These are phyloP conservation scores for Frieseomelitta varia DNA, from an alignment of 1,140 invertebrate species.

Conservation along the genomic window DNA sequence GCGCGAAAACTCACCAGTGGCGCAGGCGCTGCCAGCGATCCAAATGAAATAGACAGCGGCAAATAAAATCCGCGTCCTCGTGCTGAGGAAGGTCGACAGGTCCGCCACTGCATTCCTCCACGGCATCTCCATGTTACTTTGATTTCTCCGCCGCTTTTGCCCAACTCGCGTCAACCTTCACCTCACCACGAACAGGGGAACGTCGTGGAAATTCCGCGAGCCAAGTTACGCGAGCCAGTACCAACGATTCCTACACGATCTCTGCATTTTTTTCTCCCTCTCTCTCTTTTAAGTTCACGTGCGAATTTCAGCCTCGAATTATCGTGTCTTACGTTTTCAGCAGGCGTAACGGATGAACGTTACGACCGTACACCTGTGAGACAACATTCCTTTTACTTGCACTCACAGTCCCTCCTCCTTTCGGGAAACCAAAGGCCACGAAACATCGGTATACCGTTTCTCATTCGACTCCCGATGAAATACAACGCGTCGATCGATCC, in stretches of 20 bases:
- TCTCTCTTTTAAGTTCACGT: conserved; percentile 10
- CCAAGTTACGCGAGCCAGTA: conserved; percentile 10
- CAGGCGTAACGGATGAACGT: conserved; percentile 42
- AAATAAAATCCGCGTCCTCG: conserved; percentile 59
- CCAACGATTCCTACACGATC: conserved; percentile 34
- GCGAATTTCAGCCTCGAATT: conserved; percentile 20
- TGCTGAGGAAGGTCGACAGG: conserved; percentile 57
- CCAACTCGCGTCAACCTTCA: conserved; percentile 15
- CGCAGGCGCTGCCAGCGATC: conserved; percentile 57
- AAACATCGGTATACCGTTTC: conserved; percentile 3
- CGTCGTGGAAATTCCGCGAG: background rate
- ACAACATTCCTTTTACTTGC: conserved; percentile 55
- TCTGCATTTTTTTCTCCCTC: conserved; percentile 34
- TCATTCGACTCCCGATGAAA: conserved; percentile 15
- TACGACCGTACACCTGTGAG: conserved; percentile 41
- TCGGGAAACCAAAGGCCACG: conserved; percentile 13
- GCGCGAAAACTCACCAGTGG: conserved; percentile 63
- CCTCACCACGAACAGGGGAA: conserved; percentile 6
- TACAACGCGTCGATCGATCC: background rate
- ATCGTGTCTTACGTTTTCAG: background rate
- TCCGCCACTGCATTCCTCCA: conserved; percentile 40
- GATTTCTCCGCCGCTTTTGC: conserved; percentile 20
- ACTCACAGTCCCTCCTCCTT: conserved; percentile 36
- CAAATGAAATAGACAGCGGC: conserved; percentile 59
- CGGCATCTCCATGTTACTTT: conserved; percentile 47